phyloP scores from a whole-genome alignment of 2,113 vertebrate genomes.

The Neopipo cinnamomea region DNA sequence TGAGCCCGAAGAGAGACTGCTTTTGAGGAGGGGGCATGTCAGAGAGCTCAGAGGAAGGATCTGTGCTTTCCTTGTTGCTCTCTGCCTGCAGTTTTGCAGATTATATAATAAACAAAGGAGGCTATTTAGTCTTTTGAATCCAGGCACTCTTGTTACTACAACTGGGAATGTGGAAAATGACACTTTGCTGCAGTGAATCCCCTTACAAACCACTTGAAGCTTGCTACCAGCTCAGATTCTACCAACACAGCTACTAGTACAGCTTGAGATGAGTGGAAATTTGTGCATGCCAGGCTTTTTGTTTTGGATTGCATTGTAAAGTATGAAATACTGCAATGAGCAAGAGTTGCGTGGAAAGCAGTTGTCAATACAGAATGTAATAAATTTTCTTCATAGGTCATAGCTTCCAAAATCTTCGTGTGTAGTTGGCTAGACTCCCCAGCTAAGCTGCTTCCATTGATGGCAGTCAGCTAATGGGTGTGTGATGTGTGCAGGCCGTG shows the following conservation, averaged over 20 bases:
- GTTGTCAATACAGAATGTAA: not conserved
- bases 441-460: not conserved
- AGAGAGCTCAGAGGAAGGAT: not conserved
- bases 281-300: not conserved
- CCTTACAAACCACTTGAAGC: not conserved
- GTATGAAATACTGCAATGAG: not conserved
- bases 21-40: not conserved
- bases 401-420: not conserved
- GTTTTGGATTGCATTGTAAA: not conserved
- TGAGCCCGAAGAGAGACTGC: not conserved
- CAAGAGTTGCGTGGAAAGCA: not conserved
- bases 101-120: slow-evolving; percentile 40
- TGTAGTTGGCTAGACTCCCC: not conserved
- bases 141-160: slow-evolving; percentile 6
- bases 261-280: not conserved
- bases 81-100: slow-evolving; percentile 24
- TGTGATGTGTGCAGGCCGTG: not conserved
- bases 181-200: not conserved
- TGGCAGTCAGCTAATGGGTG: not conserved
- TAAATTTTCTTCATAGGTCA: not conserved
- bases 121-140: slow-evolving; percentile 36
- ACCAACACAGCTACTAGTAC: not conserved
- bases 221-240: not conserved
- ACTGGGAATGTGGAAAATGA: slow-evolving; percentile 23
- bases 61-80: not conserved